Percentiles rank a stretch among this genome's conserved stretches.
These are phyloP conservation scores for Mormyrops boulengeri DNA, from an alignment of 2,797 vertebrate species.

Conservation along the genomic window DNA sequence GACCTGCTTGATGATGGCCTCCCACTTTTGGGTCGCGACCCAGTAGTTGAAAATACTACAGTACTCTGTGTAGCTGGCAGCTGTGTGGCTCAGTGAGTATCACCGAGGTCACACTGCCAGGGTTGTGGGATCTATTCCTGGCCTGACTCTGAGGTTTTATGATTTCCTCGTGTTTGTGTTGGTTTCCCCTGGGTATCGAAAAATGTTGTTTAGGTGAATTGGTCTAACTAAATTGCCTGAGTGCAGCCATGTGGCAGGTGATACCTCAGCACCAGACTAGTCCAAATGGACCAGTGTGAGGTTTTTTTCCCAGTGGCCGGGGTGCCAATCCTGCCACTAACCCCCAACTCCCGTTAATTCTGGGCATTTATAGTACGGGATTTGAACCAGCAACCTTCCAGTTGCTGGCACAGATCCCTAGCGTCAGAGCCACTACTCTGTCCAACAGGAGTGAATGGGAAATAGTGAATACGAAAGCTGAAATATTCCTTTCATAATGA, in stretches of 20 bases:
- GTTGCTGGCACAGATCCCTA: neutral
- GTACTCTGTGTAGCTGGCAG: neutral
- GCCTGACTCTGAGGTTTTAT: neutral
- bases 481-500: neutral
- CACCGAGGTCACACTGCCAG: neutral
- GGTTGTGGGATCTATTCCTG: neutral
- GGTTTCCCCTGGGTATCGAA: neutral
- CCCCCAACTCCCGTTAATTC: neutral
- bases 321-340: neutral
- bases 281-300: neutral
- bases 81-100: neutral
- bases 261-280: too few species aligned
- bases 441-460: neutral
- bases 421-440: neutral
- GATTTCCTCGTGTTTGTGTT: neutral
- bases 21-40: neutral
- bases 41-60: neutral
- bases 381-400: neutral
- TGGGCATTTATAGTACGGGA: neutral
- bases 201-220: neutral
- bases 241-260: too few species aligned
- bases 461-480: neutral
- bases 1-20: neutral
- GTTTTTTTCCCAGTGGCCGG: neutral
- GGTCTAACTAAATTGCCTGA: neutral